phyloP scores from a whole-genome alignment of 2,113 vertebrate species.

The Diphyllodes magnificus region DNA sequence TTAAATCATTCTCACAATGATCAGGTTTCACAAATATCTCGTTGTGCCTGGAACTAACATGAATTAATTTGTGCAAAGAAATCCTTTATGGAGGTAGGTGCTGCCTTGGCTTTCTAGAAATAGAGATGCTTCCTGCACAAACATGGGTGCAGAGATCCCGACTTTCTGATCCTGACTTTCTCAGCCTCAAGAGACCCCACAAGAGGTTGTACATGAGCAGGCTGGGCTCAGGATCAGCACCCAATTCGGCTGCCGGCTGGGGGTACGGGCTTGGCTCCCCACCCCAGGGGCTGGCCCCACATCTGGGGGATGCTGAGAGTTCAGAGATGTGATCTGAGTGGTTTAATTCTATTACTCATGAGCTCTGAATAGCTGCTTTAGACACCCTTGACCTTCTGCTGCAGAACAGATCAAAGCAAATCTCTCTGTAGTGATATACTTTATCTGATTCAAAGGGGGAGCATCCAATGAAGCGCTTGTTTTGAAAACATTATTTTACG shows the following conservation, averaged over 20 bases:
- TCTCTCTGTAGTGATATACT: not conserved
- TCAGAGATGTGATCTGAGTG: not conserved
- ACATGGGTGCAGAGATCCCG: accelerated
- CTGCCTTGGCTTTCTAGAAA: not conserved
- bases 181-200: accelerated
- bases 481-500: conserved; percentile 50
- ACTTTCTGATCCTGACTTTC: not conserved
- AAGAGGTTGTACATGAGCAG: not conserved
- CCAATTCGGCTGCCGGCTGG: accelerated
- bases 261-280: accelerated
- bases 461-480: conserved; percentile 38
- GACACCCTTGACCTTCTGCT: conserved; percentile 41
- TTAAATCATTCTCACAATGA: not conserved
- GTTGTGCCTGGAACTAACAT: not conserved
- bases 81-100: not conserved
- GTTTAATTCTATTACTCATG: not conserved
- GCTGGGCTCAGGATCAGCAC: not conserved
- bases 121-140: not conserved
- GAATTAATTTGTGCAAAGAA: not conserved
- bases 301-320: not conserved
- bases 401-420: conserved; percentile 28
- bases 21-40: not conserved
- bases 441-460: conserved; percentile 52
- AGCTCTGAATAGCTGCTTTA: conserved; percentile 34
- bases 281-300: not conserved